Base-by-base conservation (phyloP, 2,797 vertebrate species). In the Molossus molossus region DNA sequence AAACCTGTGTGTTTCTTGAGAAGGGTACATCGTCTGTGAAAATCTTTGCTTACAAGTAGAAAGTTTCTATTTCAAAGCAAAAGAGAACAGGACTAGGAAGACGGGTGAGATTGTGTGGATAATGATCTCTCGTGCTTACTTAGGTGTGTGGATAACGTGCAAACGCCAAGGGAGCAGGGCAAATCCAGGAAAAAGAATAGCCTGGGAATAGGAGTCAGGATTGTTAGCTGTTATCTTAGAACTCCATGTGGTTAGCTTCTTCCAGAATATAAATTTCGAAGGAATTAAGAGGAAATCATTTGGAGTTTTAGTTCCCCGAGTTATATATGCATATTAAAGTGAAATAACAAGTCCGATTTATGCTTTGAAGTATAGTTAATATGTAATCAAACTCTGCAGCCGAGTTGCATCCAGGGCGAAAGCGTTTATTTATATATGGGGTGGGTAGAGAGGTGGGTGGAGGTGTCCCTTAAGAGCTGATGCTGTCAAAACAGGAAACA, bases 331-430 rank as follows among this genome's bases (percentile, higher is more conserved):
- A 48, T 40, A 55, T n/a, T 29, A 53, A 77, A 57, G 87, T 82
- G 75, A 94, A 94, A 58, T 91, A 55, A 37, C 55, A 69, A 65
- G 33, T 70, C 65, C n/a, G n/a, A 3, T 62, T 79, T 83, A 29
- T 67, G 90, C 86, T 86, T 96, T 91, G 87, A 92, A 92, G 60
- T 86, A 6, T 40, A 72, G 64, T 94, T 94, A 94, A 92, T 97
- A 45, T 70, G 75, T 86, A 86, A 92, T 45, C 4, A 37, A 88
- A 62, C 25, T 60, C 45, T 91, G 77, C 80, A 75, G 80, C 5
- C 18, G 18, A 0, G 27, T 72, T 72, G 69, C 18, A 37, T 6
- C 27, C 50, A 67, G 70, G 65, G 50, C 94, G 57, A 18, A 27
- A 15, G 25, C 37, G 27, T 96, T 75, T 79, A 69, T 88, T 90